Evolutionary conservation across 2,888 invertebrate genomes (phyloP), one percentile per base, ranked within the genome.

Genomic region (Piscicola geometra): DNA sequence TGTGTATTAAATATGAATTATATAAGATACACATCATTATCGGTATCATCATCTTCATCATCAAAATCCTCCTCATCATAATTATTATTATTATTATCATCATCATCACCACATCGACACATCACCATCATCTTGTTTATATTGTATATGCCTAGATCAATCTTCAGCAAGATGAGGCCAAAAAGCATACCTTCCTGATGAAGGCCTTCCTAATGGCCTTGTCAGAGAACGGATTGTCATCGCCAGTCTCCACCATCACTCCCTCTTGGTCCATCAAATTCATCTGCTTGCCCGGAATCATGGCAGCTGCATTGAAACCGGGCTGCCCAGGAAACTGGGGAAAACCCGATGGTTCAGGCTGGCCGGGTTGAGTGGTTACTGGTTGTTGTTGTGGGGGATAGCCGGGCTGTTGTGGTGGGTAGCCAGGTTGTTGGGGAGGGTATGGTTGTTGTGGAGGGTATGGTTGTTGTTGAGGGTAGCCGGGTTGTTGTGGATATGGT

Each of bases 181-280:
- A n/a, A n/a, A n/a, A n/a, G 9, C 73, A 64, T 18, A 73, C 73
- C 35, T 73, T 73, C 64, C 56, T 73, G 35, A 73, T 41, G 41
- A 73, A 73, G 25, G 73, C 73, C 28, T 60, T n/a, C 15, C 73
- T 28, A 35, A 73, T 35, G 15, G 47, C 35, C 28, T 73, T 64
- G 32, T 73, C 64, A 25, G 73, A 73, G 33, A 73, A 73, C 25
- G 73, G 56, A 64, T 35, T 64, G 33, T 73, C 73, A 0, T 33
- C 35, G 36, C 64, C 71, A 32, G 15, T 64, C 3, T 67, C 33
- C 18, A 35, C 67, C 67, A 35, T 35, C 2, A 35, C 67, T 9
- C 33, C 67, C 18, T 56, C 60, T 5, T 18, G n/a, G 5, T 56
- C 60, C 5, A 21, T 21, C 3, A 56, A n/a, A 15, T 41, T 15